These are phyloP conservation scores for Decapterus maruadsi DNA, from an alignment of 2,797 vertebrate species.

Conservation along the genomic window DNA sequence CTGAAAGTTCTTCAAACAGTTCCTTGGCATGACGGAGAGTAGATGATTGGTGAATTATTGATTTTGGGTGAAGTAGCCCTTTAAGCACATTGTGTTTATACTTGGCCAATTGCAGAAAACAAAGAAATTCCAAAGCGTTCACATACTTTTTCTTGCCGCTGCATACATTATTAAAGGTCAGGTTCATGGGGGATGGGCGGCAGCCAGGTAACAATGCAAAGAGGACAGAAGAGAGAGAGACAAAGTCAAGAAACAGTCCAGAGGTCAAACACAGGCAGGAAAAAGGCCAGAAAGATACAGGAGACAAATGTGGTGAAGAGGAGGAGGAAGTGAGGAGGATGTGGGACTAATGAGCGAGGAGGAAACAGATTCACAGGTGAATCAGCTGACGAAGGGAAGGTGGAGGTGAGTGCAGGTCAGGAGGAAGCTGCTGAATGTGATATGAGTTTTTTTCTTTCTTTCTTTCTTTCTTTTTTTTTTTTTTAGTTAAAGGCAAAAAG, in stretches of 20 bases:
- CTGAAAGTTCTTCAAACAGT: too few relatives aligned
- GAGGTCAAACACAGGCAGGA: background rate
- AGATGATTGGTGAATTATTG: too few relatives aligned
- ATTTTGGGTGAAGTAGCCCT: too few relatives aligned
- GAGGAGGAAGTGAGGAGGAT: background rate
- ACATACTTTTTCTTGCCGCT: too few relatives aligned
- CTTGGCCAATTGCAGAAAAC: too few relatives aligned
- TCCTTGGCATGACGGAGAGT: too few relatives aligned
- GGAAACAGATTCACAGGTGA: background rate
- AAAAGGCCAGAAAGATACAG: background rate
- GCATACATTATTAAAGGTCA: background rate
- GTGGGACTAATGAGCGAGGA: background rate
- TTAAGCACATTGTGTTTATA: too few relatives aligned
- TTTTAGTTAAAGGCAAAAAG: background rate
- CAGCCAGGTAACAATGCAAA: background rate
- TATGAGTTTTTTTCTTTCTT: background rate
- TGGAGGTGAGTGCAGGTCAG: background rate
- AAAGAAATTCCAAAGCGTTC: too few relatives aligned
- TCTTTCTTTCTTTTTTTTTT: too few relatives aligned
- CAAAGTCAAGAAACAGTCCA: background rate
- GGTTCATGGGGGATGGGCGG: background rate
- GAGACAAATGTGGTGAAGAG: background rate
- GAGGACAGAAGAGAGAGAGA: background rate
- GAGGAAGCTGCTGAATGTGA: background rate
- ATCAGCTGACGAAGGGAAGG: background rate